A percentile compares a stretch with the other conserved stretches of the same genome.
Evolutionary conservation across 2,113 vertebrate species (phyloP).

Genomic region (Stictonetta naevosa): DNA sequence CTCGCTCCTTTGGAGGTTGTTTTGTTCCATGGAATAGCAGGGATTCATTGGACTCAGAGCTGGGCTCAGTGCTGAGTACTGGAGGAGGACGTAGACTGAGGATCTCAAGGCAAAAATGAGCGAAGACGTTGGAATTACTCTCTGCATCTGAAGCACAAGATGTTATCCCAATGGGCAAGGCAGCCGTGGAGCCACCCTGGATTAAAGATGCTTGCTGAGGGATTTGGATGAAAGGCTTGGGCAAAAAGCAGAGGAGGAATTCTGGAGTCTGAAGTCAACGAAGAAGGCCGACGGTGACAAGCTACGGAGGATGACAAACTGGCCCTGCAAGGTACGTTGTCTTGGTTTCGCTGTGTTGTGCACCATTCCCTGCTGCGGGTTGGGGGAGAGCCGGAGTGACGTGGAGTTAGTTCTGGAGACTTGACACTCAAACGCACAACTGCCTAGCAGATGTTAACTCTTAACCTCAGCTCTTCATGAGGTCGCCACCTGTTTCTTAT

Average conservation of each 20-base stretch:
- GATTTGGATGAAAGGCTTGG: not conserved
- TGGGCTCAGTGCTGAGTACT: not conserved
- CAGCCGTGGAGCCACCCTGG: not conserved
- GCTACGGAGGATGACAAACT: not conserved
- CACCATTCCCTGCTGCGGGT: not conserved
- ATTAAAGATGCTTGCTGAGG: not conserved
- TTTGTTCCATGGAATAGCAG: not conserved
- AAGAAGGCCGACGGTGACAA: not conserved
- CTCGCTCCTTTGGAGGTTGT: not conserved
- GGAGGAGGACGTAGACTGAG: fast-evolving
- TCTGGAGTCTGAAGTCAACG: not conserved
- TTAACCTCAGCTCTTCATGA: not conserved
- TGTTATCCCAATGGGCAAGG: not conserved
- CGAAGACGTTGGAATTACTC: not conserved
- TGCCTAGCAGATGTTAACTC: not conserved
- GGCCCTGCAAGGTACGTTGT: slow-evolving; percentile 21
- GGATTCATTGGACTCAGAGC: not conserved
- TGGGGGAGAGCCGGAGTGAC: not conserved
- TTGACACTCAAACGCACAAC: not conserved
- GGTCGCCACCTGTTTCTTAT: not conserved
- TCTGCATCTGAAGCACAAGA: not conserved
- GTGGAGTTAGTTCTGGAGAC: not conserved
- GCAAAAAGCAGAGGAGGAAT: not conserved
- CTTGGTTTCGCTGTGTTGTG: not conserved
- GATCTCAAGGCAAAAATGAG: not conserved